Evolutionary conservation across 2,797 vertebrate genomes (phyloP).

Genomic region (Esox lucius): DNA sequence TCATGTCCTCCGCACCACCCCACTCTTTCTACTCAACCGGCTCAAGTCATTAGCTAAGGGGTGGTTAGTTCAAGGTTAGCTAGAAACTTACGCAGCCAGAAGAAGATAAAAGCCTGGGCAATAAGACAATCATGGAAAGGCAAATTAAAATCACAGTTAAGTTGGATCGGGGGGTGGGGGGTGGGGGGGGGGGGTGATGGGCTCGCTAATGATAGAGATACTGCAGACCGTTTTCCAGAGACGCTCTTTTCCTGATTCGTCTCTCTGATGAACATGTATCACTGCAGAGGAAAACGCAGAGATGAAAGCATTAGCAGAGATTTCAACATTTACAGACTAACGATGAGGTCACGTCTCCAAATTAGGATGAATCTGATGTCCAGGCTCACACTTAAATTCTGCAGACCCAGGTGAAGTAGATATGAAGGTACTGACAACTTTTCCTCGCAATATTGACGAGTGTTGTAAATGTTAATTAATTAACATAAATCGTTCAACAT

Average conservation of each 20-base stretch:
- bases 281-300: not conserved
- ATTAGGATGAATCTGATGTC: conserved; percentile 20
- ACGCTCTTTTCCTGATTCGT: conserved; percentile 39
- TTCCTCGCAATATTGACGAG: conserved; percentile 7
- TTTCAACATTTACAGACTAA: conserved; percentile 20
- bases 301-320: conserved; percentile 28
- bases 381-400: conserved; percentile 18
- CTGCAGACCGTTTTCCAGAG: conserved; percentile 70
- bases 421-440: conserved; percentile 13
- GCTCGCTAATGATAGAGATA: conserved; percentile 78
- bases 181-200: conserved; percentile 60
- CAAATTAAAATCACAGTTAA: conserved; percentile 71
- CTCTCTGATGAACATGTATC: conserved; percentile 41
- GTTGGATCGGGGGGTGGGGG: conserved; percentile 64
- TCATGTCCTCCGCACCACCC: conserved; percentile 45
- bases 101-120: conserved; percentile 70
- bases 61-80: conserved; percentile 81
- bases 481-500: conserved; percentile 23
- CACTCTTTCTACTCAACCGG: conserved; percentile 74
- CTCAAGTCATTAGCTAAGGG: conserved; percentile 79
- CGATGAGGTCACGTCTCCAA: conserved; percentile 31
- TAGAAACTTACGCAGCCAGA: conserved; percentile 70
- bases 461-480: conserved; percentile 6
- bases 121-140: conserved; percentile 79
- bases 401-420: not conserved